Evolutionary conservation across 1,140 invertebrate genomes (phyloP), one percentile per base, ranked within the genome.

Genomic region (Battus philenor): DNA sequence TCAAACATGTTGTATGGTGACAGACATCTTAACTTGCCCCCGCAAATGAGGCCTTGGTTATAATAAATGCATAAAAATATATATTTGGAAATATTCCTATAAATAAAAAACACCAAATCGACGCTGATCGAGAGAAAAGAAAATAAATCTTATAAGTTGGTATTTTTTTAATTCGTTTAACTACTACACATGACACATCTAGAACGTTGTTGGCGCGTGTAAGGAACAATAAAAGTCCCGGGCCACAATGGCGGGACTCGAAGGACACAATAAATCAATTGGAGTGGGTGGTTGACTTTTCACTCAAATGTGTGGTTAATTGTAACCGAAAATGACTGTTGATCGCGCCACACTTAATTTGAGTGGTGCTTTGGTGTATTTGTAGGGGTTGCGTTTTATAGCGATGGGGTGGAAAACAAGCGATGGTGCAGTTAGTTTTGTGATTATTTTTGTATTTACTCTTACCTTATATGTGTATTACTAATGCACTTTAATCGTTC

Each of bases 251-350:
- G 75, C 73, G 70, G 76, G 72, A 78, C 72, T 77, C 63, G 65
- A 65, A 67, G 65, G 56, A 76, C 64, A 85, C 81, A 85, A 85
- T 85, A 85, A 85, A 85, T 85, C 81, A 85, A 85, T 85, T 82
- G 76, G 71, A 82, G 81, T 85, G 77, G 80, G 78, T 82, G 78
- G 81, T 85, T 85, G 81, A 85, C 81, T 85, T 84, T 85, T 85
- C 76, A 85, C 81, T 85, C 78, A 81, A 84, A 85, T 79, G 81
- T 80, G 81, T 85, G 78, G 81, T 85, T 85, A 85, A 85, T 85
- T 85, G 81, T 82, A 82, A 82, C 81, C 81, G 78, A 85, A 83
- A 85, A 85, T 85, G 74, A 82, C 74, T 85, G 81, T 85, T 82
- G 81, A 85, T 85, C 81, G 76, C 82, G 75, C 70, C 67, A 73